phyloP scores from a whole-genome alignment of 1,140 invertebrate species.

The Meloidogyne floridensis region DNA sequence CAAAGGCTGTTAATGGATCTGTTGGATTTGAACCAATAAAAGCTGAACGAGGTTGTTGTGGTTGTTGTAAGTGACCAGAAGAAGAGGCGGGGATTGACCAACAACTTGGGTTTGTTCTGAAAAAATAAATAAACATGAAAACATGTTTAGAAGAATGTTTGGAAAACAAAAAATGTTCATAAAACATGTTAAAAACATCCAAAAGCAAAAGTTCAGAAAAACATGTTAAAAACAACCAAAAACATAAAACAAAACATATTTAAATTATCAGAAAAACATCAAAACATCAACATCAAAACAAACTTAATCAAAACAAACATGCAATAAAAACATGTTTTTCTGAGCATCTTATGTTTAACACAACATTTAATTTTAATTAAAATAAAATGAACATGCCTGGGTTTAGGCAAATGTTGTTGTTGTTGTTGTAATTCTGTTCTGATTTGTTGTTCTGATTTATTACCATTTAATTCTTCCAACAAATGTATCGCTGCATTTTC shows the following conservation, averaged over 20 bases:
- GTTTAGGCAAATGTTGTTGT: neutral
- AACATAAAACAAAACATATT: too few species aligned
- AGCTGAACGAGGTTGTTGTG: neutral
- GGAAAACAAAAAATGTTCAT: too few species aligned
- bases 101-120: constrained; percentile 34
- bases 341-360: too few species aligned
- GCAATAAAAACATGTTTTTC: neutral
- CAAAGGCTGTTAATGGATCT: constrained; percentile 20
- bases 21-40: neutral
- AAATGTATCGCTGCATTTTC: constrained; percentile 1
- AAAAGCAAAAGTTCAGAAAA: too few species aligned
- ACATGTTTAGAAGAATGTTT: neutral
- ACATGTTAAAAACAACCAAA: too few species aligned
- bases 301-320: neutral
- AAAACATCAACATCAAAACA: neutral
- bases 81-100: constrained; percentile 18
- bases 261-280: too few species aligned
- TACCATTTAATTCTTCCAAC: neutral
- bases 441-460: neutral
- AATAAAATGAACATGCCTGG: neutral
- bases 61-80: constrained; percentile 3
- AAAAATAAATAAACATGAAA: neutral
- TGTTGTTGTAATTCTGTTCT: neutral
- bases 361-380: too few species aligned
- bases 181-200: too few species aligned